Evolutionary conservation across 2,113 vertebrate species (phyloP), one percentile per base, ranked within the genome.

Genomic region (Periophthalmodon schlosseri): DNA sequence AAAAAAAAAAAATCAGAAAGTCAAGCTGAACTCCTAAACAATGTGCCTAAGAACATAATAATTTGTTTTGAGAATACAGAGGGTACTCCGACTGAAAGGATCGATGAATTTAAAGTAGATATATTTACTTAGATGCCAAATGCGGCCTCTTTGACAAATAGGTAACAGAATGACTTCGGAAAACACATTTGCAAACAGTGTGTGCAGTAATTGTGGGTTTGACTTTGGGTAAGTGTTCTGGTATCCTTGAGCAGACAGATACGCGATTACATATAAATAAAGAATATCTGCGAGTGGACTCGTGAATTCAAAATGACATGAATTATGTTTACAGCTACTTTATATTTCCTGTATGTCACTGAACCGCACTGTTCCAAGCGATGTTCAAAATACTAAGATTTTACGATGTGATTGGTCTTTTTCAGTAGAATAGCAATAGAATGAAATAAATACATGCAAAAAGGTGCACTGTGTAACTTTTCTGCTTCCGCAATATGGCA

Each of bases 1-100:
- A 50, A 28, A 28, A 28, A 72, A 89, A 78, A 80, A 20, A 85
- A 56, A 80, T 74, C 1, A 21, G 70, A 61, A 90, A 91, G 77
- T 86, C 81, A 76, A 77, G 63, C 74, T 78, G 39, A 77, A 82
- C 65, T 84, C 46, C 23, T 24, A 23, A 66, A 49, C 50, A 77
- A 63, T 7, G 20, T 83, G 81, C 86, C 70, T 77, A 69, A 33
- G 20, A 50, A 73, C 73, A 61, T 68, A 77, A 68, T 54, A 28
- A 63, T 63, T 28, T 63, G 60, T 5, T 5, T 10, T 18, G 16
- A 3, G 36, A 36, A 64, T 64, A 36, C 61, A 64, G 33, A 65
- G 63, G 63, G 10, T 10, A 13, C 18, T n/a, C n/a, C 39, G 33
- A 44, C 34, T 10, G 34, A 39, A 12, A 9, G 11, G 34, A 39